Base-by-base conservation (phyloP, 2,113 vertebrate species). In the Poicephalus meyeri region DNA sequence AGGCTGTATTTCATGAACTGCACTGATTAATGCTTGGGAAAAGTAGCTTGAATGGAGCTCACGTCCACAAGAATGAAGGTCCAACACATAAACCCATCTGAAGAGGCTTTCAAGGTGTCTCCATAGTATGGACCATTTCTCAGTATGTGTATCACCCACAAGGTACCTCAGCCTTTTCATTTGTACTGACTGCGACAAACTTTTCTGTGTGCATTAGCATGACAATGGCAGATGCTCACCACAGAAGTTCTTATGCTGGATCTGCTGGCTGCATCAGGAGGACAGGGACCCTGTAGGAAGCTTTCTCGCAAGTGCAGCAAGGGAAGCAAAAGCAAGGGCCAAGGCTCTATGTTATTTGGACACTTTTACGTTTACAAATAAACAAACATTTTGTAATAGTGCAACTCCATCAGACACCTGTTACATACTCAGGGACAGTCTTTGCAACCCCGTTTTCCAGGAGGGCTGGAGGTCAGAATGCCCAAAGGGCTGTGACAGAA, bases 141-240 rank as follows among this genome's bases (percentile, higher is more conserved):
- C 65, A 76, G 39, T 7, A 56, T 0, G 0, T 7, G 63, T 0
- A 0, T 13, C 41, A 33, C 26, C 71, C 87, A 56, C 15, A 47
- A 72, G 7, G 41, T 29, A 47, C 25, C 58, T 79, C 20, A 47
- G 24, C 18, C 10, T 63, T 26, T 84, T 55, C 11, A 53, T 26
- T 26, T 69, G 61, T 66, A 55, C 35, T 23, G 17, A 70, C 46
- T 84, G 33, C 0, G 1, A 68, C 31, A 55, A 81, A 74, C 13
- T 41, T 47, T 25, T 21, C 63, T 41, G 8, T 69, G 42, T 65
- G 52, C 24, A 74, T 35, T 17, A 63, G 46, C 47, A 64, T 80
- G 56, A 47, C 1, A 9, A 64, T 14, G 49, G 69, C 31, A 79
- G 77, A n/a, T 44, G 55, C 25, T 81, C 61, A 74, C 13, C 2